Evolutionary conservation across 2,888 invertebrate genomes (phyloP).

Genomic region (Pardosa pseudoannulata): DNA sequence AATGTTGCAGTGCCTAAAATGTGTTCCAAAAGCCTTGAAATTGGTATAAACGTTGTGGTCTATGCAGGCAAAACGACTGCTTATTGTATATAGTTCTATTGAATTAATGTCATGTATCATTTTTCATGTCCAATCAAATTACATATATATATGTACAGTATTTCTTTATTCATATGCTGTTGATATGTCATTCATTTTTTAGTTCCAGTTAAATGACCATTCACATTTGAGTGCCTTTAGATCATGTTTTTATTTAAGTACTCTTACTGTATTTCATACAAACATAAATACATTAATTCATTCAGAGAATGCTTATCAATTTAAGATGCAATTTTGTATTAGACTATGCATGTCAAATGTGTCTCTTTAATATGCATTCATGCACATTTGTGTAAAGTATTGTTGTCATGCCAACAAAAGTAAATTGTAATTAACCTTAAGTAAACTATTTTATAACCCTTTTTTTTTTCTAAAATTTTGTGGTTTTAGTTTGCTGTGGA

Average conservation of each 20-base stretch:
- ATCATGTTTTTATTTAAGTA: neutral
- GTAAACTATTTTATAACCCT: no score
- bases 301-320: no score
- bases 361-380: no score
- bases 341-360: no score
- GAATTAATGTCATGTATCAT: neutral
- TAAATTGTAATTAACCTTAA: no score
- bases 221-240: conserved; percentile 12
- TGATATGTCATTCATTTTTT: neutral
- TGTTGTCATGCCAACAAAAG: no score
- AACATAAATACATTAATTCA: no score
- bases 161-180: neutral
- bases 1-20: conserved; percentile 24
- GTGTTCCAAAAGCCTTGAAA: conserved; percentile 10
- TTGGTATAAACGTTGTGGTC: neutral
- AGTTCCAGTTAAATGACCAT: neutral
- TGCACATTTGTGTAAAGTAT: no score
- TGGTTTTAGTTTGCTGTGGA: no score
- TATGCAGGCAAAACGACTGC: neutral
- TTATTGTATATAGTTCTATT: conserved; percentile 14
- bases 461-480: no score
- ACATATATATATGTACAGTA: conserved; percentile 2
- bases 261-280: no score
- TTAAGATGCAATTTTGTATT: no score
- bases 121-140: conserved; percentile 11